phyloP scores from a whole-genome alignment of 1,140 invertebrate genomes.

The Hycleus cichorii region DNA sequence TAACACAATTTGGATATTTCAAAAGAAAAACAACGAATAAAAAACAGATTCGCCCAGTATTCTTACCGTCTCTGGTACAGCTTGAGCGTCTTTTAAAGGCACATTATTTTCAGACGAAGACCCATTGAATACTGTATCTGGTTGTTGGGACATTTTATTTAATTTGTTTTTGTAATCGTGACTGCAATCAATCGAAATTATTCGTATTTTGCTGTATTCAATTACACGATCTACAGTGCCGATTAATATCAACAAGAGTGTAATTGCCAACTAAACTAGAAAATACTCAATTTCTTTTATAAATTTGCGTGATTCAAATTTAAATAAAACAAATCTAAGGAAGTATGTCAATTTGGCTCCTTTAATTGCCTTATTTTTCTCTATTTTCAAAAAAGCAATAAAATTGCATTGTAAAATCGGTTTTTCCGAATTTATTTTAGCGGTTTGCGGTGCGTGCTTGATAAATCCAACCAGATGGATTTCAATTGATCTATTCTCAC shows the following conservation, averaged over 20 bases:
- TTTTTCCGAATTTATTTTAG: not conserved
- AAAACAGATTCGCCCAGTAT: too few relatives aligned
- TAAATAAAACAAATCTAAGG: too few relatives aligned
- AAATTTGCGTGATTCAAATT: too few relatives aligned
- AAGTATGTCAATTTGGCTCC: too few relatives aligned
- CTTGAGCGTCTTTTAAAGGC: constrained; percentile 12
- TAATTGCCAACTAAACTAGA: too few relatives aligned
- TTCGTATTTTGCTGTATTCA: not conserved
- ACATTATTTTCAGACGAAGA: constrained; percentile 16
- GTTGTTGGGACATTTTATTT: constrained; percentile 19
- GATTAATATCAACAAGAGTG: not conserved
- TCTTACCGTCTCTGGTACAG: constrained; percentile 16
- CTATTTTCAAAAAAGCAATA: too few relatives aligned
- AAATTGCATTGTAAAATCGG: too few relatives aligned
- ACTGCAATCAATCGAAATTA: constrained; percentile 4
- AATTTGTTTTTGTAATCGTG: not conserved
- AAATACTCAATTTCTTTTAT: too few relatives aligned
- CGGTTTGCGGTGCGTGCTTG: constrained; percentile 8
- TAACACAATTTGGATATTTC: not conserved
- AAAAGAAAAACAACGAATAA: too few relatives aligned
- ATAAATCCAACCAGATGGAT: constrained; percentile 3
- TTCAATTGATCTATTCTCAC: constrained; percentile 7
- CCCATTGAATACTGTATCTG: constrained; percentile 20
- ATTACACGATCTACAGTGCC: constrained; percentile 3
- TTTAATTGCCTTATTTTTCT: too few relatives aligned